phyloP scores from a whole-genome alignment of 2,888 invertebrate species.

The Drosophila prolongata region DNA sequence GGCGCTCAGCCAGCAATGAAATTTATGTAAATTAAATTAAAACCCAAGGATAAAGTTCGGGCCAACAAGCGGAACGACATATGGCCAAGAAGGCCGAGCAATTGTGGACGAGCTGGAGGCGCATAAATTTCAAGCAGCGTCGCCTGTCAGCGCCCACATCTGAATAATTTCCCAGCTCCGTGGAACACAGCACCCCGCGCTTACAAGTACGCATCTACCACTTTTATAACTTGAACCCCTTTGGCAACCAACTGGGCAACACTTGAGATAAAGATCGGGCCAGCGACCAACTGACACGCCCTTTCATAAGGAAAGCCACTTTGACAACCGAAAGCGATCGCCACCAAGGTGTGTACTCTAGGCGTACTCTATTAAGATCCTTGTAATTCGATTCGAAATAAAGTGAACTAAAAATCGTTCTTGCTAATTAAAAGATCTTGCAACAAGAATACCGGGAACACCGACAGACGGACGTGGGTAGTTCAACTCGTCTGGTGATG shows the following conservation, averaged over 20 bases:
- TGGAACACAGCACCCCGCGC: neutral
- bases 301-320: neutral
- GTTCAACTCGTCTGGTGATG: too few species aligned
- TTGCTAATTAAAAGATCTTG: neutral
- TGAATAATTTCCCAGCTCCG: neutral
- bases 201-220: neutral
- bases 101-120: conserved; percentile 50
- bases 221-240: conserved; percentile 40
- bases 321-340: conserved; percentile 13
- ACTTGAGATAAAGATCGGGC: conserved; percentile 60
- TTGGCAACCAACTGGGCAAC: conserved; percentile 37
- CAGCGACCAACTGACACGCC: conserved; percentile 44
- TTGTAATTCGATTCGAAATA: conserved; percentile 2
- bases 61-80: conserved; percentile 77
- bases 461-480: too few species aligned
- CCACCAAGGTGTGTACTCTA: neutral
- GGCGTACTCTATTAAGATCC: neutral
- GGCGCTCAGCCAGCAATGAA: conserved; percentile 68
- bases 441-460: too few species aligned
- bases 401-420: neutral
- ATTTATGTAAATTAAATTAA: conserved; percentile 81
- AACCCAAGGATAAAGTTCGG: conserved; percentile 65
- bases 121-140: conserved; percentile 65
- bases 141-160: conserved; percentile 60
- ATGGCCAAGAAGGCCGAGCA: conserved; percentile 50